Conservation (phyloP, 2,797 vertebrate species). For the Acanthurus leucopareius region DNA sequence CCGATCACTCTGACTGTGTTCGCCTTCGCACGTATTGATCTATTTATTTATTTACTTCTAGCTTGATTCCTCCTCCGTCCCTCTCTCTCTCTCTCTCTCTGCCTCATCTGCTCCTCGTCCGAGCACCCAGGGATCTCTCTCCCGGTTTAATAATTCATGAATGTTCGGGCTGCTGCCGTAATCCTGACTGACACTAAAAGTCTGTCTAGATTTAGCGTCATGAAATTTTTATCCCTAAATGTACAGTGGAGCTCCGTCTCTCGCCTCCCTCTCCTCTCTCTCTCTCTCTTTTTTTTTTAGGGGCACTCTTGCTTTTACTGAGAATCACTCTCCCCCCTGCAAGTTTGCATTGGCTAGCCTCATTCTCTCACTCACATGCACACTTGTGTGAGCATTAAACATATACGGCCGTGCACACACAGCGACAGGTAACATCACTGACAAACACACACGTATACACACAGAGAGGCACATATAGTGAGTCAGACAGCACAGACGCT, state of each 20-base stretch:
- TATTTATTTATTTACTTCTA: conserved; percentile 76
- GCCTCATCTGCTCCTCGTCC: conserved; percentile 51
- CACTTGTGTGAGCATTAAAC: conserved; percentile 23
- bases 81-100: conserved; percentile 28
- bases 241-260: conserved; percentile 65
- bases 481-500: conserved; percentile 1
- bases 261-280: conserved; percentile 40
- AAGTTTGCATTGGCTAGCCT: conserved; percentile 37
- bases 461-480: conserved; percentile 7
- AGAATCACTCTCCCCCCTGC: conserved; percentile 4
- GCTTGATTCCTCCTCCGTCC: conserved; percentile 43
- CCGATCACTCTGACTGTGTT: conserved; percentile 20
- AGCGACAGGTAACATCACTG: conserved; percentile 33
- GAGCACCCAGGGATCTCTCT: conserved; percentile 73
- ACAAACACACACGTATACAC: conserved; percentile 6
- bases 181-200: conserved; percentile 91
- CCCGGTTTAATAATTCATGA: conserved; percentile 86
- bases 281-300: conserved; percentile 29
- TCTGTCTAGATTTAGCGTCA: conserved; percentile 89
- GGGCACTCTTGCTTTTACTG: conserved; percentile 65
- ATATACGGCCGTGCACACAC: conserved; percentile 37
- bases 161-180: conserved; percentile 82
- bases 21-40: conserved; percentile 63
- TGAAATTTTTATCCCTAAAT: conserved; percentile 88
- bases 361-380: conserved; percentile 50